These are phyloP conservation scores for Ornithoptera priamus DNA, from an alignment of 2,888 invertebrate species.

Conservation along the genomic window DNA sequence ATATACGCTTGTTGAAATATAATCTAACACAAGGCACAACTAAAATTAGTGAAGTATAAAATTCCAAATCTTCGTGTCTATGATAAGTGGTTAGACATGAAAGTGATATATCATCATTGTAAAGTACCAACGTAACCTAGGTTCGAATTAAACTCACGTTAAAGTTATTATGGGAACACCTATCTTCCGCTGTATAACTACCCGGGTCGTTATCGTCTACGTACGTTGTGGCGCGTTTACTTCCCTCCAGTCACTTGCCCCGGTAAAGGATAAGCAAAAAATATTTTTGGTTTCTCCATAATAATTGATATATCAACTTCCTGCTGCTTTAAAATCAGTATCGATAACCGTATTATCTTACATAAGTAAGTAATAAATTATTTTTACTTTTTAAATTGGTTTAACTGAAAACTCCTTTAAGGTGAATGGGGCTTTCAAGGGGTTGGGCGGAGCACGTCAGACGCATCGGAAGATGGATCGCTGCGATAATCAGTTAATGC, in stretches of 20 bases:
- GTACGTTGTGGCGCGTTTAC: slow-evolving; percentile 34
- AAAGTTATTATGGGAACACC: slow-evolving; percentile 60
- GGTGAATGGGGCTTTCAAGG: slow-evolving; percentile 44
- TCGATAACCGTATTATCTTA: not conserved
- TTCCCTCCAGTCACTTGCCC: slow-evolving; percentile 31
- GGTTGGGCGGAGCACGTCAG: slow-evolving; percentile 57
- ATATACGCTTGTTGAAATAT: not conserved
- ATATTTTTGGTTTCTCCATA: not conserved
- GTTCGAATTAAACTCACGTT: slow-evolving; percentile 59
- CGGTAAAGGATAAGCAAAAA: not conserved
- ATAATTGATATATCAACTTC: no score
- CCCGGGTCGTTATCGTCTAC: slow-evolving; percentile 53
- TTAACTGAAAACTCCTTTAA: slow-evolving; percentile 22
- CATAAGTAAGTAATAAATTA: not conserved
- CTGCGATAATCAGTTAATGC: slow-evolving; percentile 74
- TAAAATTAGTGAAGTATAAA: not conserved
- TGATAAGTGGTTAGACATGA: slow-evolving; percentile 32
- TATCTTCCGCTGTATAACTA: slow-evolving; percentile 54
- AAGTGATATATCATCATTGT: slow-evolving; percentile 45
- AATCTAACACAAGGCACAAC: not conserved
- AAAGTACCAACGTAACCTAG: slow-evolving; percentile 43
- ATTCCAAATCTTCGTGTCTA: not conserved
- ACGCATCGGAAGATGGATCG: slow-evolving; percentile 71
- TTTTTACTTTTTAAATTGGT: slow-evolving; percentile 5
- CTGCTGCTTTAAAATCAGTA: not conserved